phyloP scores from a whole-genome alignment of 2,113 vertebrate species.

The Electrona antarctica region DNA sequence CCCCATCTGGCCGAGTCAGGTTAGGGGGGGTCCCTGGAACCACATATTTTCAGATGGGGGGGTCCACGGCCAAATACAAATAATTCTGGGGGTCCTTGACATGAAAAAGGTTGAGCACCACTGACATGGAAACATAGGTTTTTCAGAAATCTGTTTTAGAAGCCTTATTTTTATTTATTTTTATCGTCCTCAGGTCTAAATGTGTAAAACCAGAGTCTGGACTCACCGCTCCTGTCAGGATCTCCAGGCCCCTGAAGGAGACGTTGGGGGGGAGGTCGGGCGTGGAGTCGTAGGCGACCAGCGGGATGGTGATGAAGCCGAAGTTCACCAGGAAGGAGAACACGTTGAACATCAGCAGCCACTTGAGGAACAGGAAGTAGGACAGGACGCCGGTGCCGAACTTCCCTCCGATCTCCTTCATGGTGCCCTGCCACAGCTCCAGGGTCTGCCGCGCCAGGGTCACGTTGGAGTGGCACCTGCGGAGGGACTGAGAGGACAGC shows the following conservation, averaged over 20 bases:
- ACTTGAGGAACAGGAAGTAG: slow-evolving; percentile 92
- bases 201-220: too few species aligned
- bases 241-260: slow-evolving; percentile 87
- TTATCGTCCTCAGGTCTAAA: too few species aligned
- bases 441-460: slow-evolving; percentile 67
- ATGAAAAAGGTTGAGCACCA: too few species aligned
- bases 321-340: slow-evolving; percentile 93
- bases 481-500: slow-evolving; percentile 74
- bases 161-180: too few species aligned
- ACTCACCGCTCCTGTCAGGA: slow-evolving; percentile 92
- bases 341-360: slow-evolving; percentile 91
- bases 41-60: too few species aligned
- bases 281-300: slow-evolving; percentile 71
- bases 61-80: too few species aligned
- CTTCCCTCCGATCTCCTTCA: slow-evolving; percentile 89
- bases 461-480: slow-evolving; percentile 71
- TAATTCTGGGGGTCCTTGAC: too few species aligned
- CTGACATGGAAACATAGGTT: too few species aligned
- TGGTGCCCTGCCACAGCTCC: slow-evolving; percentile 81
- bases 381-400: slow-evolving; percentile 93
- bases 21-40: too few species aligned
- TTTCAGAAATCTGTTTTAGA: too few species aligned
- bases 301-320: slow-evolving; percentile 89
- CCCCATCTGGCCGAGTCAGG: too few species aligned
- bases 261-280: slow-evolving; percentile 60